Evolutionary conservation across 1,140 invertebrate genomes (phyloP).

Genomic region (Anadara kagoshimensis): DNA sequence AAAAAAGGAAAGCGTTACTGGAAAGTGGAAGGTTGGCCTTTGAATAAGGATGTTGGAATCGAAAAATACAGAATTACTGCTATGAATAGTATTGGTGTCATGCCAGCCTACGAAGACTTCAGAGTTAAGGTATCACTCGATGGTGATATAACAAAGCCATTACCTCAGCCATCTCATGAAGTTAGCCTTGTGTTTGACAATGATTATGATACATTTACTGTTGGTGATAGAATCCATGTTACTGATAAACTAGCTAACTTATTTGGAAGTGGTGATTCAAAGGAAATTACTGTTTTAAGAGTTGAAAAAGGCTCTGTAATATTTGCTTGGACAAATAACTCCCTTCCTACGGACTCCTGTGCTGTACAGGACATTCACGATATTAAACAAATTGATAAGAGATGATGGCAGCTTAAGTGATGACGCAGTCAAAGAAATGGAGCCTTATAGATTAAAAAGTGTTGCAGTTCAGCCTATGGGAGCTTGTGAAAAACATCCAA

Average conservation of each 20-base stretch:
- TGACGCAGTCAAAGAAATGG: conserved; percentile 82
- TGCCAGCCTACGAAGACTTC: conserved; percentile 28
- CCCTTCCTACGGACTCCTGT: conserved; percentile 83
- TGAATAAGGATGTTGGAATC: conserved; percentile 80
- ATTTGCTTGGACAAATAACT: conserved; percentile 87
- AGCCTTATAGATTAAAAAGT: conserved; percentile 80
- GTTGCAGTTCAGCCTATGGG: conserved; percentile 83
- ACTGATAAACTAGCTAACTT: conserved; percentile 84
- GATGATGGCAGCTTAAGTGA: conserved; percentile 75
- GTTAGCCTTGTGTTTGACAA: conserved; percentile 87
- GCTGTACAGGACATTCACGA: conserved; percentile 84
- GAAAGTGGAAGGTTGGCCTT: conserved; percentile 77
- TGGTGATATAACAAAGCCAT: conserved; percentile 4
- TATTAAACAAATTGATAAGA: conserved; percentile 78
- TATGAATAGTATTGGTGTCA: conserved; percentile 21
- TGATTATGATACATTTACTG: conserved; percentile 83
- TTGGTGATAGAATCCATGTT: conserved; percentile 80
- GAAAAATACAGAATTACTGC: conserved; percentile 54
- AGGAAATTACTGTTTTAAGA: conserved; percentile 82
- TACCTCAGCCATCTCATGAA: conserved; percentile 74
- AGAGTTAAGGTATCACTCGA: conserved; percentile 36
- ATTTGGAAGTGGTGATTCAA: conserved; percentile 84
- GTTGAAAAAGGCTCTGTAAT: conserved; percentile 76
- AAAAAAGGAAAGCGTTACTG: conserved; percentile 56
- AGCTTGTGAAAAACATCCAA: conserved; percentile 79